Evolutionary conservation across 2,888 invertebrate genomes (phyloP).

Genomic region (Endomychus coccineus): DNA sequence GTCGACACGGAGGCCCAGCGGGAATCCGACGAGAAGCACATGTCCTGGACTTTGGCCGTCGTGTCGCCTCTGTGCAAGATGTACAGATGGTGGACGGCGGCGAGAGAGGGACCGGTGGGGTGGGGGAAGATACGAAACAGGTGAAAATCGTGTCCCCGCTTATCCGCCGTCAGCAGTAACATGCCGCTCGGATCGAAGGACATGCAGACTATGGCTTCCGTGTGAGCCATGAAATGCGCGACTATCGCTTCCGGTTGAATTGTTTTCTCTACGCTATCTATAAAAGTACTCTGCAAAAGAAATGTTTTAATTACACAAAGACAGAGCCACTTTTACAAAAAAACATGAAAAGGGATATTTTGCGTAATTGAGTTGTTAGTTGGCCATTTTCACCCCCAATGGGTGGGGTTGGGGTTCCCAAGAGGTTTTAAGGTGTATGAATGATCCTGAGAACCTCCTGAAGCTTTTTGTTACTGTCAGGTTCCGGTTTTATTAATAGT

Average conservation of each 20-base stretch:
- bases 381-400: too few species aligned
- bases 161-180: constrained; percentile 84
- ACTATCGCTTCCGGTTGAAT: constrained; percentile 64
- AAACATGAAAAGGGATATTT: neutral
- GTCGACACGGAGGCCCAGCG: constrained; percentile 97
- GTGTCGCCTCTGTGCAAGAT: constrained; percentile 93
- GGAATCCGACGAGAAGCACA: constrained; percentile 85
- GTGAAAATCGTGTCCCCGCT: constrained; percentile 91
- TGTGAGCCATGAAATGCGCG: constrained; percentile 83
- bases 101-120: constrained; percentile 69
- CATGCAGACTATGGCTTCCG: constrained; percentile 81
- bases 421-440: too few species aligned
- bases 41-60: constrained; percentile 89
- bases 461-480: too few species aligned
- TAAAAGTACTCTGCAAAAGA: constrained; percentile 22
- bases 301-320: constrained; percentile 9
- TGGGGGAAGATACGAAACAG: constrained; percentile 92
- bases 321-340: constrained; percentile 1
- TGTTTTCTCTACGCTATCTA: constrained; percentile 26
- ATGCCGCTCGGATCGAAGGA: constrained; percentile 88
- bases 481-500: too few species aligned
- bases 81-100: constrained; percentile 91
- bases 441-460: too few species aligned
- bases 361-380: neutral
- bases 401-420: too few species aligned